Conservation (phyloP, 1,140 invertebrate genomes). For the Pseudomyrmex flavicornis region DNA sequence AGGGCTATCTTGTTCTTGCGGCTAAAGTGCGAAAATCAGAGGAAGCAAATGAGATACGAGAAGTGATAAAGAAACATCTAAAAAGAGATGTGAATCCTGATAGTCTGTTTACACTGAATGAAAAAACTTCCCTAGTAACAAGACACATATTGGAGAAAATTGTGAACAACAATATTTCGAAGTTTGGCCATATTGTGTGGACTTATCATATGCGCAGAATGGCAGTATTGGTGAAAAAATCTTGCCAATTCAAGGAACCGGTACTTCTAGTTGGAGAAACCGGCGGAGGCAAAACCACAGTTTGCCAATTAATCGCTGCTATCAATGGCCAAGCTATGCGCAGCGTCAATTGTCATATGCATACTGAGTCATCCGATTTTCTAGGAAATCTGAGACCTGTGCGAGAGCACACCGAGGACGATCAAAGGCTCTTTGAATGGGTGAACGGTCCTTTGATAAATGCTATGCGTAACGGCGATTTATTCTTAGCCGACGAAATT, state of each 20-base stretch:
- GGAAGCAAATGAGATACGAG: slow-evolving; percentile 91
- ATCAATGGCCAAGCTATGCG: slow-evolving; percentile 89
- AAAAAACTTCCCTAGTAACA: slow-evolving; percentile 92
- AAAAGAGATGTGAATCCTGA: slow-evolving; percentile 91
- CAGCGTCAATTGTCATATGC: slow-evolving; percentile 98
- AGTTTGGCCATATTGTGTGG: slow-evolving; percentile 96
- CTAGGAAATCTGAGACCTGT: slow-evolving; percentile 97
- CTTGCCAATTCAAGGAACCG: slow-evolving; percentile 96
- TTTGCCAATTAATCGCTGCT: slow-evolving; percentile 95
- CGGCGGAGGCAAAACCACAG: slow-evolving; percentile 99
- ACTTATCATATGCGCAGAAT: slow-evolving; percentile 96
- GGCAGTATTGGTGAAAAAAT: slow-evolving; percentile 96
- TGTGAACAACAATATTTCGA: slow-evolving; percentile 84
- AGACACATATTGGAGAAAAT: slow-evolving; percentile 90
- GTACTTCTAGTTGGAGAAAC: slow-evolving; percentile 98
- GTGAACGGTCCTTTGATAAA: slow-evolving; percentile 97
- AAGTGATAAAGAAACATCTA: slow-evolving; percentile 94
- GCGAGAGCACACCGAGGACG: slow-evolving; percentile 87
- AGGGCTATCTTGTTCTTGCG: slow-evolving; percentile 97
- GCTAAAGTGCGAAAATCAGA: slow-evolving; percentile 95
- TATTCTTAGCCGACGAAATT: slow-evolving; percentile 99
- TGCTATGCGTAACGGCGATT: slow-evolving; percentile 94
- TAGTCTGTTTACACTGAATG: slow-evolving; percentile 91
- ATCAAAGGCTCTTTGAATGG: slow-evolving; percentile 96
- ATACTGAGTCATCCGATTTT: slow-evolving; percentile 99